Base-by-base conservation (phyloP, 1,140 invertebrate genomes). In the Euschistus heros region DNA sequence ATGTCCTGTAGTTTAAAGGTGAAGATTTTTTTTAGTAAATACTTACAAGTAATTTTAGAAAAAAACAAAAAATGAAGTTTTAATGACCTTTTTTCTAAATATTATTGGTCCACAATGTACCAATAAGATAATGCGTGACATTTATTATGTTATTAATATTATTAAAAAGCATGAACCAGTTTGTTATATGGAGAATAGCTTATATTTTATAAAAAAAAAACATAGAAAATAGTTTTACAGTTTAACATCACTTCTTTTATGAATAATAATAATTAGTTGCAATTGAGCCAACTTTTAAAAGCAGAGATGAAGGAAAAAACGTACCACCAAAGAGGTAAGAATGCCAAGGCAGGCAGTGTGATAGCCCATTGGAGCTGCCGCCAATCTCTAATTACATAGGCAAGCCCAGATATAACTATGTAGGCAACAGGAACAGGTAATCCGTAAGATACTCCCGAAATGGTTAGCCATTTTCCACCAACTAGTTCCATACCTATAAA, bases 391-490 rank as follows among this genome's bases (percentile, higher is more conserved):
- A 90, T 75, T 15, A 83, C 73, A 72, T 85, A 85, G 13, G 86
- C 89, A 64, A 87, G 75, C 0, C 83, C 80, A 0, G 88, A 80
- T 2, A 91, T 84, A 1, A 82, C 79, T 67, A 89, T 84, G 68
- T 91, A 87, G 14, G 86, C 86, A 15, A 87, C 71, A 8, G 84
- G 83, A 60, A 86, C 77, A 27, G 85, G 85, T 72, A 87, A 86
- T 69, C 86, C 79, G 74, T 86, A 87, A 68, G 83, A 86, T 54
- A 86, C 84, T 67, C 85, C 85, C 24, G 84, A 81, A 64, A 87
- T 82, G 0, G 84, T 86, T 22, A 86, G 77, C 85, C 86, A 87
- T 68, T 84, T 83, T 22, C 85, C 85, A 27, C 84, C 84, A n/a
- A 87, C 84, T 30, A 86, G 74, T 71, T 87, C 86, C 66, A 87